Evolutionary conservation across 2,797 vertebrate species (phyloP).

Genomic region (Pseudocheirus occidentalis): DNA sequence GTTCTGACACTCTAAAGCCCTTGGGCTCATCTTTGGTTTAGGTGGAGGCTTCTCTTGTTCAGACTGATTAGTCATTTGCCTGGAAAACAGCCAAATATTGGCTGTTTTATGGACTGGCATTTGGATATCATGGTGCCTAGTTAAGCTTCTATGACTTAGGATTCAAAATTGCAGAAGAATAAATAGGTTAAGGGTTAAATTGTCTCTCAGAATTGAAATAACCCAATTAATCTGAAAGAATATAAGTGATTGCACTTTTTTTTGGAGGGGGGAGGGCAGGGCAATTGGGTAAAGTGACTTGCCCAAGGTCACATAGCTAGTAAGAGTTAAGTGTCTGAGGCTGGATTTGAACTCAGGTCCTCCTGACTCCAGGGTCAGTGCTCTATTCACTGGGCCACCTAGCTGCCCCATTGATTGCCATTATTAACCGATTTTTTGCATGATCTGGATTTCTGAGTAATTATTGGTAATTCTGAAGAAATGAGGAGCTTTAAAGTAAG

Average conservation of each 20-base stretch:
- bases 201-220: conserved; percentile 39
- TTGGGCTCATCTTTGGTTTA: conserved; percentile 14
- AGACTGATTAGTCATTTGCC: neutral
- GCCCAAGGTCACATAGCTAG: too few species aligned
- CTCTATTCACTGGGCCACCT: too few species aligned
- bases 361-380: too few species aligned
- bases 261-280: too few species aligned
- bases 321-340: too few species aligned
- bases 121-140: conserved; percentile 1
- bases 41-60: conserved; percentile 35
- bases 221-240: conserved; percentile 37
- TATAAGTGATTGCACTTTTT: conserved; percentile 4
- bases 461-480: conserved; percentile 45
- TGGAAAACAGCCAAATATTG: neutral
- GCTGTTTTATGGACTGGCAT: conserved; percentile 25
- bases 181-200: conserved; percentile 2
- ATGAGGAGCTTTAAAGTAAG: conserved; percentile 14
- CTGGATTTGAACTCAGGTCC: too few species aligned
- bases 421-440: conserved; percentile 9
- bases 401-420: neutral
- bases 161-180: conserved; percentile 34
- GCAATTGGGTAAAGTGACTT: too few species aligned
- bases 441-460: conserved; percentile 26
- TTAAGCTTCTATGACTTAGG: conserved; percentile 30
- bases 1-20: conserved; percentile 31